Percentiles rank a stretch among this genome's conserved stretches.
Evolutionary conservation across 1,140 invertebrate genomes (phyloP).

Genomic region (Diorhabda elongata): DNA sequence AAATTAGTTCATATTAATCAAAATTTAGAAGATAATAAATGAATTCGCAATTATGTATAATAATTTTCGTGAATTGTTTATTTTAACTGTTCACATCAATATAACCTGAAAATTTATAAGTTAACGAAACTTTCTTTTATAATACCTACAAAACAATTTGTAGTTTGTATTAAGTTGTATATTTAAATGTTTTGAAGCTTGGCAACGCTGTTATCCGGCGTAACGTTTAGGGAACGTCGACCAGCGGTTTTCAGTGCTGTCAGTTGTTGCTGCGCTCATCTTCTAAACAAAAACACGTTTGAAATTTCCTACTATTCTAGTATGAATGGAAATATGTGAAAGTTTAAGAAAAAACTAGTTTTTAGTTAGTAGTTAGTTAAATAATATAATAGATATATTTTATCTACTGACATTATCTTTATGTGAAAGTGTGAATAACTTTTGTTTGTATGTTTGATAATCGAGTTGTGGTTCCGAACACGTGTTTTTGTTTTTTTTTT

Average conservation of each 20-base stretch:
- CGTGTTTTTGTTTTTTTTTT: too few relatives aligned
- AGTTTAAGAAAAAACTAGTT: not conserved
- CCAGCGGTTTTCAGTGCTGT: not conserved
- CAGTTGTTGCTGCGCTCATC: constrained; percentile 6
- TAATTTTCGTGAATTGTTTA: too few relatives aligned
- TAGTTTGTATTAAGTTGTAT: not conserved
- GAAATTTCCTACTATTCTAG: not conserved
- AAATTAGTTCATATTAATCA: too few relatives aligned
- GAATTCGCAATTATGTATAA: too few relatives aligned
- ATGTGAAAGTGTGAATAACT: too few relatives aligned
- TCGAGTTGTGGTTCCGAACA: too few relatives aligned
- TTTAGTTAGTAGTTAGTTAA: not conserved
- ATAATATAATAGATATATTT: not conserved
- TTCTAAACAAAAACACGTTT: constrained; percentile 10
- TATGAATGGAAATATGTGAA: not conserved
- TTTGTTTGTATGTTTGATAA: too few relatives aligned
- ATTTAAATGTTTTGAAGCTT: not conserved
- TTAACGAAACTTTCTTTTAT: too few relatives aligned
- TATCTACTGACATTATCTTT: too few relatives aligned
- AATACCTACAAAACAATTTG: not conserved
- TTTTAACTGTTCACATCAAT: too few relatives aligned
- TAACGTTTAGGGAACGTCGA: not conserved
- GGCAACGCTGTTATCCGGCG: not conserved
- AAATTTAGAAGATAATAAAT: too few relatives aligned
- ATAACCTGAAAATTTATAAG: too few relatives aligned